These are phyloP conservation scores for Chaenogobius annularis DNA, from an alignment of 2,113 vertebrate species.

Conservation along the genomic window DNA sequence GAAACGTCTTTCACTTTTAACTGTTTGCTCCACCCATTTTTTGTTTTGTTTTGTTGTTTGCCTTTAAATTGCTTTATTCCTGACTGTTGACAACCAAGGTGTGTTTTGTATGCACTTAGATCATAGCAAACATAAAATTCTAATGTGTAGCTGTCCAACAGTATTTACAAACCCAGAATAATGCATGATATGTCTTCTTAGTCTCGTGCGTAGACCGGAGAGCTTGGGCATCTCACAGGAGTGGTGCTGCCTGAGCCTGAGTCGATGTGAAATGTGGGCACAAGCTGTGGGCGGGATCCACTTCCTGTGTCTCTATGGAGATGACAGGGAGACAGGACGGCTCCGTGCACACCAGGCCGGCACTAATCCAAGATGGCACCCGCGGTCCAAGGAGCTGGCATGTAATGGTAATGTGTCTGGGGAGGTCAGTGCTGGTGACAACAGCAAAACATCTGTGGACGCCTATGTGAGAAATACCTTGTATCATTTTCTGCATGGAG, in stretches of 20 bases:
- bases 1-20: too few relatives aligned
- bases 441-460: conserved; percentile 71
- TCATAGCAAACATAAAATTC: conserved; percentile 37
- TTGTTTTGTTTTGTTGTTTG: too few relatives aligned
- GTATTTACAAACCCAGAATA: neutral
- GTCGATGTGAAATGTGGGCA: conserved; percentile 73
- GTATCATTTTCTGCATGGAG: conserved; percentile 65
- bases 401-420: conserved; percentile 68
- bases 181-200: neutral
- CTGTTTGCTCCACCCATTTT: too few relatives aligned
- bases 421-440: conserved; percentile 67
- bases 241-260: conserved; percentile 63
- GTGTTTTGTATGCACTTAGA: neutral
- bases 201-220: conserved; percentile 41
- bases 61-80: too few relatives aligned
- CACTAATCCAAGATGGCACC: conserved; percentile 72
- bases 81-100: too few relatives aligned
- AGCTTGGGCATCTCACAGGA: conserved; percentile 54
- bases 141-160: conserved; percentile 4
- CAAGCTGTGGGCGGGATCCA: conserved; percentile 73
- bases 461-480: conserved; percentile 57
- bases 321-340: conserved; percentile 72
- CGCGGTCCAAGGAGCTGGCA: conserved; percentile 62
- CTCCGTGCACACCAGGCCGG: conserved; percentile 58
- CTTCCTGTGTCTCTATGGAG: conserved; percentile 64